phyloP scores from a whole-genome alignment of 2,888 invertebrate species.

The Timema podura region DNA sequence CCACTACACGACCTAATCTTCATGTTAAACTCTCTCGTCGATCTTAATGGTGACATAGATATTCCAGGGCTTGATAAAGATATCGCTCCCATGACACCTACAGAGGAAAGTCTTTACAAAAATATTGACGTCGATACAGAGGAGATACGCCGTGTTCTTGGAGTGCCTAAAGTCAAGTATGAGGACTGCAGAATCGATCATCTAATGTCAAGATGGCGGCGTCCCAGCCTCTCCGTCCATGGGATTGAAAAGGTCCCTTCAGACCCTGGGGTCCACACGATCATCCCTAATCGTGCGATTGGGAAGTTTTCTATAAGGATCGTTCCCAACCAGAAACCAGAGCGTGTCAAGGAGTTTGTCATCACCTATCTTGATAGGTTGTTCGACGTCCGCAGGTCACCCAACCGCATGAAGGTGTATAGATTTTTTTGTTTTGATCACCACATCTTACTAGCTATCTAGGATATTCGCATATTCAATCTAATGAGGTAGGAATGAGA shows the following conservation, averaged over 20 bases:
- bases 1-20: constrained; percentile 51
- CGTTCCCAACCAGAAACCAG: constrained; percentile 54
- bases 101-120: constrained; percentile 46
- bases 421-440: no score
- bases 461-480: no score
- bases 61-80: constrained; percentile 51
- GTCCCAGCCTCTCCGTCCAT: constrained; percentile 55
- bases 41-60: constrained; percentile 50
- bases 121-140: constrained; percentile 52
- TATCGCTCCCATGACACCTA: constrained; percentile 47
- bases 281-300: constrained; percentile 49
- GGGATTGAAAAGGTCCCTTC: constrained; percentile 58
- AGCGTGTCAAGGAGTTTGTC: constrained; percentile 47
- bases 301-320: constrained; percentile 58
- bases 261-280: constrained; percentile 53
- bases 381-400: background rate
- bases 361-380: constrained; percentile 45
- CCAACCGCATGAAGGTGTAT: background rate
- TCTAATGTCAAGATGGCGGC: constrained; percentile 55
- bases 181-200: constrained; percentile 44
- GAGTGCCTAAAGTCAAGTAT: constrained; percentile 44
- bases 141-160: constrained; percentile 48
- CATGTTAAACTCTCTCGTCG: constrained; percentile 49
- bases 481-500: no score
- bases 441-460: no score